These are phyloP conservation scores for Hydrochoerus hydrochaeris DNA, from an alignment of 2,113 vertebrate genomes.

Conservation along the genomic window DNA sequence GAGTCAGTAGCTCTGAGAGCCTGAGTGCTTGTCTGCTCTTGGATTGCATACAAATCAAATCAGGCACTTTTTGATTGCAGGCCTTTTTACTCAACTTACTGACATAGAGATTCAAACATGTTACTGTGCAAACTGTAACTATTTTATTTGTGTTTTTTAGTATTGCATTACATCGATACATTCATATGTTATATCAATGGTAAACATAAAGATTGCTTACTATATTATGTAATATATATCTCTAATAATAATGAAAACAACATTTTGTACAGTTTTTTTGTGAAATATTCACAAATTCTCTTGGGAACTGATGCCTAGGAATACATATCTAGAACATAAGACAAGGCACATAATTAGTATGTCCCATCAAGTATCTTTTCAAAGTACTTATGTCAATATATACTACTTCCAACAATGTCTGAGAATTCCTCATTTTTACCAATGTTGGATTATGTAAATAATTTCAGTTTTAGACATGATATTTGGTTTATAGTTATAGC, in stretches of 20 bases:
- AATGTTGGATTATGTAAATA: neutral
- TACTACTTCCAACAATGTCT: neutral
- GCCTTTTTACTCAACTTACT: neutral
- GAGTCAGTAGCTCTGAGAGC: neutral
- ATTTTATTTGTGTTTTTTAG: neutral
- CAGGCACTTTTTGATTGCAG: neutral
- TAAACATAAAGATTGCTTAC: neutral
- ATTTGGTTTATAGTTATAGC: neutral
- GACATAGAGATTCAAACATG: neutral
- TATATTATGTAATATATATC: neutral
- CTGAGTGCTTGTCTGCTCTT: neutral
- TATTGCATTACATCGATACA: neutral
- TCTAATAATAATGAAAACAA: neutral
- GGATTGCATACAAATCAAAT: neutral
- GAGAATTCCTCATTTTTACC: neutral
- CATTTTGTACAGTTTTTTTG: neutral
- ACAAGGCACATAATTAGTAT: neutral
- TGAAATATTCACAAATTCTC: neutral
- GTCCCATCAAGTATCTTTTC: neutral
- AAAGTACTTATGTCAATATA: neutral
- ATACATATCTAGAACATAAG: neutral
- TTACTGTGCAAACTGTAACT: neutral
- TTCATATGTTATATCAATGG: neutral
- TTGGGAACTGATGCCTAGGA: neutral
- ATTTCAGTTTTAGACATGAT: neutral